Base-by-base conservation (phyloP, 2,113 vertebrate genomes). In the Misgurnus mizolepis region DNA sequence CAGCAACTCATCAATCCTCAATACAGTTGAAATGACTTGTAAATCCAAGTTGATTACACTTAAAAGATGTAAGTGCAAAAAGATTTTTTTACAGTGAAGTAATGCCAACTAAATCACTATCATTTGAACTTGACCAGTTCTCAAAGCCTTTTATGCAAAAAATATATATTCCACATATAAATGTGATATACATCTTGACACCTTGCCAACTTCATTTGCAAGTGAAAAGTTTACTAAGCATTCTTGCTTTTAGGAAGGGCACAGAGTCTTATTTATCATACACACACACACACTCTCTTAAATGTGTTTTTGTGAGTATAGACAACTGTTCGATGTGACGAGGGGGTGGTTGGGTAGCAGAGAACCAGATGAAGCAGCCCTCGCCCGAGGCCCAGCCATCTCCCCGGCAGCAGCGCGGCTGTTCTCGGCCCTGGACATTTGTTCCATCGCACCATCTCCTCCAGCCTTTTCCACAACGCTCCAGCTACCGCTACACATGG, bases 391-490 rank as follows among this genome's bases (percentile, higher is more conserved):
- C 95, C 94, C 94, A 88, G 91, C 89, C 90, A 94, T 94, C 93
- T 94, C 95, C 96, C 96, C 95, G 93, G 95, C 97, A 96, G 94
- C 90, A 92, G 95, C 93, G 94, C 95, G 96, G 95, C 96, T 97
- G 96, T 96, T 96, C 93, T 91, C 88, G 90, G 93, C 94, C 94
- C 94, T 90, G 82, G 93, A 95, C 96, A 96, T 97, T 98, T 98
- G 96, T 98, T 98, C 95, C 94, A 94, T 97, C 94, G 96, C 95
- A 95, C 95, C 93, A 96, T 95, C 96, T 97, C 95, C 96, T 94
- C 95, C 94, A 98, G 97, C 95, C 96, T 96, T 95, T 91, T 94
- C 69, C 50, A 41, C 40, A 70, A 76, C 67, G 90, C 88, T 91
- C 79, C 73, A 80, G 50, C 60, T 76, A 69, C 67, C n/a, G 64